A percentile compares a stretch with the other conserved stretches of the same genome.
phyloP scores from a whole-genome alignment of 2,888 invertebrate genomes.

The Tetragonisca angustula region DNA sequence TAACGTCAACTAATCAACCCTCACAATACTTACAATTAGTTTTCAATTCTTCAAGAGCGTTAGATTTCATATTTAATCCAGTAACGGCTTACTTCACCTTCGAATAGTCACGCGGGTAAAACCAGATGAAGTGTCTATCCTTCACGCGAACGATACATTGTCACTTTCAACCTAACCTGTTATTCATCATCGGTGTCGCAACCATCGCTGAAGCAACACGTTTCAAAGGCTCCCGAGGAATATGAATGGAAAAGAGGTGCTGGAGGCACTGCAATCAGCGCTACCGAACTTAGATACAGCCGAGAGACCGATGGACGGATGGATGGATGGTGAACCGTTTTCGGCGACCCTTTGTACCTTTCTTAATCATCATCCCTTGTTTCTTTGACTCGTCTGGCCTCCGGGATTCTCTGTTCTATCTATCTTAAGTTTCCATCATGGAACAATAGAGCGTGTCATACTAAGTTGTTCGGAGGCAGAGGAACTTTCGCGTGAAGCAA shows the following conservation, averaged over 20 bases:
- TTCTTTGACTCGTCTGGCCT: slow-evolving; percentile 45
- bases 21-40: too few relatives aligned
- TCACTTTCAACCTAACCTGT: neutral
- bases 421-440: slow-evolving; percentile 29
- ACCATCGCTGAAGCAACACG: neutral
- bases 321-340: slow-evolving; percentile 29
- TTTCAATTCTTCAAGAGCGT: too few relatives aligned
- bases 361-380: slow-evolving; percentile 65
- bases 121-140: neutral
- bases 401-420: slow-evolving; percentile 15
- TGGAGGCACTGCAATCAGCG: slow-evolving; percentile 17
- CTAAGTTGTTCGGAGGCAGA: slow-evolving; percentile 5
- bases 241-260: slow-evolving; percentile 15
- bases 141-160: neutral
- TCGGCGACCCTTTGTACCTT: slow-evolving; percentile 50
- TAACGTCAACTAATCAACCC: too few relatives aligned
- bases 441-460: slow-evolving; percentile 57
- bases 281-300: slow-evolving; percentile 38
- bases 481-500: neutral
- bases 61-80: neutral
- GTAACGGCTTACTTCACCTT: neutral
- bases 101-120: too few relatives aligned
- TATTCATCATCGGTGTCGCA: slow-evolving; percentile 10
- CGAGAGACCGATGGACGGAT: slow-evolving; percentile 34
- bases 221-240: slow-evolving; percentile 12